Conservation (phyloP, 2,797 vertebrate species). For the Gephyroberyx darwinii region DNA sequence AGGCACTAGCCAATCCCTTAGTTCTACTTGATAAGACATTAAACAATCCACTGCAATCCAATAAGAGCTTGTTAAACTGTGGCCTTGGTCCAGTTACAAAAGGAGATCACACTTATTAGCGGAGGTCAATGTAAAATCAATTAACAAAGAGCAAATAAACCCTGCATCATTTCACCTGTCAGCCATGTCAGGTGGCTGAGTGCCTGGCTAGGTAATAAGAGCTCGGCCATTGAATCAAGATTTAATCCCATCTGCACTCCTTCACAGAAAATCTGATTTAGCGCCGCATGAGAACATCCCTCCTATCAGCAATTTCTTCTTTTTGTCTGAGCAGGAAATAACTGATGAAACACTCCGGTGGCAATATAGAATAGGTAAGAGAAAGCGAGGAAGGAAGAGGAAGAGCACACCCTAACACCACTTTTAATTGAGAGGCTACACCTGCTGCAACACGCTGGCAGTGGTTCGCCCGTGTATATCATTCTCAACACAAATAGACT, state of each 20-base stretch:
- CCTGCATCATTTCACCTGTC: slow-evolving; percentile 39
- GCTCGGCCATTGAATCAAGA: slow-evolving; percentile 23
- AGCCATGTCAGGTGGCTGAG: neutral
- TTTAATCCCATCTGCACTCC: slow-evolving; percentile 43
- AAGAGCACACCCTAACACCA: slow-evolving; percentile 17
- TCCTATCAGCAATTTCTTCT: slow-evolving; percentile 40
- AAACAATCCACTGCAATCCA: slow-evolving; percentile 28
- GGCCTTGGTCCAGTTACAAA: slow-evolving; percentile 31
- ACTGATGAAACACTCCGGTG: slow-evolving; percentile 32
- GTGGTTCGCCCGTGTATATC: slow-evolving; percentile 56
- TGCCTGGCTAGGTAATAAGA: slow-evolving; percentile 40
- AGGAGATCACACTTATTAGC: slow-evolving; percentile 47
- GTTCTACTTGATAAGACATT: slow-evolving; percentile 19
- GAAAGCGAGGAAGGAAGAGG: neutral
- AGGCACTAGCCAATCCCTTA: slow-evolving; percentile 3
- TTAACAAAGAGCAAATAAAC: slow-evolving; percentile 61
- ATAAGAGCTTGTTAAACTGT: slow-evolving; percentile 46
- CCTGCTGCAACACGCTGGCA: slow-evolving; percentile 38
- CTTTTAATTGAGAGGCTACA: slow-evolving; percentile 68
- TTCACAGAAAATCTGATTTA: slow-evolving; percentile 50
- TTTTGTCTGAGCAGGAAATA: slow-evolving; percentile 34
- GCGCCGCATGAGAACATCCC: slow-evolving; percentile 12
- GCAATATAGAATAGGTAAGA: slow-evolving; percentile 15
- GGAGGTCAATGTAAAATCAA: slow-evolving; percentile 60
- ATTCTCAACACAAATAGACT: slow-evolving; percentile 50